Evolutionary conservation across 2,888 invertebrate species (phyloP).

Genomic region (Sympetrum striolatum): DNA sequence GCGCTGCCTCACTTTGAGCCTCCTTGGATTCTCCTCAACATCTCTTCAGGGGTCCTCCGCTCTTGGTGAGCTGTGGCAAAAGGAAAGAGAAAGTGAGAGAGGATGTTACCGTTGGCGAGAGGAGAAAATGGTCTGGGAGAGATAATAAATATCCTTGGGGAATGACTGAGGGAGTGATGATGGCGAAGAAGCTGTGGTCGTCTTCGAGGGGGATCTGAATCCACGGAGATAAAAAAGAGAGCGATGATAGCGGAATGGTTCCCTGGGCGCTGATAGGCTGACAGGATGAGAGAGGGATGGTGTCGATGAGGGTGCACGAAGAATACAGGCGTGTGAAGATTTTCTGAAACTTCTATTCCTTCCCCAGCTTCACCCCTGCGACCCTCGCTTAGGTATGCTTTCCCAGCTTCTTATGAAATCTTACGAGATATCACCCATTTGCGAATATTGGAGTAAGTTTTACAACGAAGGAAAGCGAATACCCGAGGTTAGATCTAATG

Average conservation of each 20-base stretch:
- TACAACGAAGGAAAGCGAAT: too few species aligned
- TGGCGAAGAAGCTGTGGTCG: not conserved
- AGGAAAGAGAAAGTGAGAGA: not conserved
- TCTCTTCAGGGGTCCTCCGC: not conserved
- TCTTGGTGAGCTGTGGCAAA: not conserved
- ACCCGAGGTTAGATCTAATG: too few species aligned
- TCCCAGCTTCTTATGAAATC: too few species aligned
- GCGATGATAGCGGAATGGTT: not conserved
- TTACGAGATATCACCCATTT: too few species aligned
- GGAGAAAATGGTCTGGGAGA: not conserved
- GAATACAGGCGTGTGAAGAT: conserved; percentile 34
- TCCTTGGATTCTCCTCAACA: not conserved
- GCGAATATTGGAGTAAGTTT: too few species aligned
- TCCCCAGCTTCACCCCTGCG: too few species aligned
- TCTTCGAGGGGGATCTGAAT: not conserved
- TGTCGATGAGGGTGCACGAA: not conserved
- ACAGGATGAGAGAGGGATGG: conserved; percentile 4
- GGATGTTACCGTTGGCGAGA: not conserved
- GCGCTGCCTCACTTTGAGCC: not conserved
- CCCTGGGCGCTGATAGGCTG: not conserved
- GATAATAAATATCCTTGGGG: conserved; percentile 31
- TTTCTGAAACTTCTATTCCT: not conserved
- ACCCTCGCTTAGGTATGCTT: too few species aligned
- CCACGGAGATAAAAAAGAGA: not conserved
- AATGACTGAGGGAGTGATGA: conserved; percentile 8